Evolutionary conservation across 2,888 invertebrate genomes (phyloP).

Genomic region (Drosophila diplacantha): DNA sequence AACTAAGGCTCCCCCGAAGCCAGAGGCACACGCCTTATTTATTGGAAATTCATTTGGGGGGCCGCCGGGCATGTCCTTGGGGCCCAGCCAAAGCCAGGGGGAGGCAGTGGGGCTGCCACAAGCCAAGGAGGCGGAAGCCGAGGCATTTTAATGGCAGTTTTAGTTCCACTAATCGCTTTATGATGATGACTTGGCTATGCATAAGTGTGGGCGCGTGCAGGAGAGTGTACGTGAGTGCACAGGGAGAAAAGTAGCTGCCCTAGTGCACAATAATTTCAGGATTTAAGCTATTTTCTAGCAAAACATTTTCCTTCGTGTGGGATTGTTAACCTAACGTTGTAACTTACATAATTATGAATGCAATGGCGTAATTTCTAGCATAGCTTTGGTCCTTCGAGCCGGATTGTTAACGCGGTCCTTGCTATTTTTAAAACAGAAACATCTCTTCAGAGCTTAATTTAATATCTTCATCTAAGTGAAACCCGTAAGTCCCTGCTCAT

Average conservation of each 20-base stretch:
- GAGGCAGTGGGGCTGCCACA: neutral
- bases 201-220: constrained; percentile 10
- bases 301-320: no score
- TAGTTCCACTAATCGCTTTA: constrained; percentile 68
- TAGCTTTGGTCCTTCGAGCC: no score
- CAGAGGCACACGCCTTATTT: neutral
- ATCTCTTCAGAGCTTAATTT: no score
- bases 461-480: neutral
- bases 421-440: no score
- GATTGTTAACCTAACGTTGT: no score
- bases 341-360: no score
- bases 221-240: constrained; percentile 12
- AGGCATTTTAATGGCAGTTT: constrained; percentile 69
- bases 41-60: constrained; percentile 44
- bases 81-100: neutral
- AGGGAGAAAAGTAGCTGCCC: neutral
- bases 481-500: neutral
- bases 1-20: constrained; percentile 1
- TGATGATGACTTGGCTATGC: constrained; percentile 59
- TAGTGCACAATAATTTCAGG: neutral
- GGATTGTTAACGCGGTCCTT: no score
- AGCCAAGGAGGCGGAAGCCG: constrained; percentile 10
- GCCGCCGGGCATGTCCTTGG: constrained; percentile 36
- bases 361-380: no score
- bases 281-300: neutral